phyloP scores from a whole-genome alignment of 2,888 invertebrate genomes.

The Thymelicus acteon region DNA sequence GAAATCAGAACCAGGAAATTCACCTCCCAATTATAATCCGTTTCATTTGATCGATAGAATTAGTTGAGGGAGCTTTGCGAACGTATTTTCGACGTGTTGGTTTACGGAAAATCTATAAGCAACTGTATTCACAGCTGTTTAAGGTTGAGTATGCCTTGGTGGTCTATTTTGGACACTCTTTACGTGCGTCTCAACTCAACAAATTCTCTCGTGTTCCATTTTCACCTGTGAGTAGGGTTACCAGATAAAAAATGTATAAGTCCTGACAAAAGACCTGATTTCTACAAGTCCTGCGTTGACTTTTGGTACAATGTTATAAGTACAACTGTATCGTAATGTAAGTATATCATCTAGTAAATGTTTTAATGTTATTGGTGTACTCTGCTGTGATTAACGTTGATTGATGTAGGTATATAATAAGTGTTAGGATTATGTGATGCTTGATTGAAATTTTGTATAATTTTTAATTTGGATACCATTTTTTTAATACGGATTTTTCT shows the following conservation, averaged over 20 bases:
- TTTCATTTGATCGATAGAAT: constrained; percentile 32
- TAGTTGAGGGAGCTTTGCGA: constrained; percentile 20
- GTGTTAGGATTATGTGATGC: too few relatives aligned
- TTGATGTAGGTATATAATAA: too few relatives aligned
- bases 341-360: too few relatives aligned
- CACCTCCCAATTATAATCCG: constrained; percentile 11
- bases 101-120: background rate
- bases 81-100: constrained; percentile 11
- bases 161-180: constrained; percentile 14
- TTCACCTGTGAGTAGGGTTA: constrained; percentile 38
- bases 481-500: too few relatives aligned
- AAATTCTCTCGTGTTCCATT: constrained; percentile 44
- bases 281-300: background rate
- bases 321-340: too few relatives aligned
- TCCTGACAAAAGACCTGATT: background rate
- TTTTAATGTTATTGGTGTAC: too few relatives aligned
- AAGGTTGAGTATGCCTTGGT: constrained; percentile 15
- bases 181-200: constrained; percentile 24
- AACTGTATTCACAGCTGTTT: background rate
- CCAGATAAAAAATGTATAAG: background rate
- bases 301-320: background rate
- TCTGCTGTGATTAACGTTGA: too few relatives aligned
- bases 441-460: too few relatives aligned
- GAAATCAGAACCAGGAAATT: constrained; percentile 3
- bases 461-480: too few relatives aligned